phyloP scores from a whole-genome alignment of 2,113 vertebrate genomes.

The Lota lota region DNA sequence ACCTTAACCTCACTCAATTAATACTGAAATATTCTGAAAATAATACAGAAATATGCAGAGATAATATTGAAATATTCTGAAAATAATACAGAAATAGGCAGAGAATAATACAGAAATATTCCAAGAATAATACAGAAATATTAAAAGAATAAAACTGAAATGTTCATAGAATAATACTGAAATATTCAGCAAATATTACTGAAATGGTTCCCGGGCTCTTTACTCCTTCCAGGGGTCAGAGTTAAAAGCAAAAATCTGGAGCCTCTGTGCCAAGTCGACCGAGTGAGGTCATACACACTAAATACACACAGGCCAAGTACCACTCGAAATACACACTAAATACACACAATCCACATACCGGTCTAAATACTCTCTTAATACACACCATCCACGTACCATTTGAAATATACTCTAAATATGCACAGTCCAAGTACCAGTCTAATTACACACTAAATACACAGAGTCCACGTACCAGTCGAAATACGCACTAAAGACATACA shows the following conservation, averaged over 20 bases:
- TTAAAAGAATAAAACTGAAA: neutral
- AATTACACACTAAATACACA: no score
- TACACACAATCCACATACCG: neutral
- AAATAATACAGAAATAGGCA: neutral
- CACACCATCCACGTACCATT: no score
- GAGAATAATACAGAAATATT: neutral
- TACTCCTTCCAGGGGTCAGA: conserved; percentile 40
- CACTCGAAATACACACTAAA: conserved; percentile 21
- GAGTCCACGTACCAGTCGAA: no score
- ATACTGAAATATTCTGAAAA: neutral
- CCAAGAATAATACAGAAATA: no score
- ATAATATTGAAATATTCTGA: neutral
- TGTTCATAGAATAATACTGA: neutral
- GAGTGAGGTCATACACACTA: conserved; percentile 48
- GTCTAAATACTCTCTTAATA: no score
- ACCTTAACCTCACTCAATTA: no score
- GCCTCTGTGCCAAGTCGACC: conserved; percentile 63
- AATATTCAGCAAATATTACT: neutral
- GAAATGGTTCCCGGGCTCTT: neutral
- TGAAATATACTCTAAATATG: neutral
- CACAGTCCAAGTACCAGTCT: neutral
- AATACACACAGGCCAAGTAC: no score
- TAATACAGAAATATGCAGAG: neutral
- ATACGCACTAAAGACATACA: no score
- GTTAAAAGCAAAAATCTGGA: conserved; percentile 69